A percentile compares a stretch with the other conserved stretches of the same genome.
Evolutionary conservation across 2,888 invertebrate species (phyloP).

Genomic region (Hirudinaria manillensis): DNA sequence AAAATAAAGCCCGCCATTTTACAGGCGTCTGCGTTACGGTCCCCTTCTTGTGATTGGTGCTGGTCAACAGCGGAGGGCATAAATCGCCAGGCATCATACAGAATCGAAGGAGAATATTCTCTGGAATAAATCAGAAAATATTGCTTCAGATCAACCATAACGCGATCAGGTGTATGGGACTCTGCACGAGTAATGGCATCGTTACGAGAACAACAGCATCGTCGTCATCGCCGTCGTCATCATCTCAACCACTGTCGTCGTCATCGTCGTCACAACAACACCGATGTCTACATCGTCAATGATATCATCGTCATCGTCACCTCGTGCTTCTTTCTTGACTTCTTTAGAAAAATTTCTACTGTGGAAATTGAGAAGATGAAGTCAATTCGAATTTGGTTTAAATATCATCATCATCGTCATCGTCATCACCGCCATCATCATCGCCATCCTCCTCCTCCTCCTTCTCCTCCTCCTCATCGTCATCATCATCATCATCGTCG

Average conservation of each 20-base stretch:
- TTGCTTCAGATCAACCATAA: conserved; percentile 21
- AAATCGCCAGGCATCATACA: conserved; percentile 22
- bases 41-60: background rate
- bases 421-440: too few relatives aligned
- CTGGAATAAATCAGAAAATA: conserved; percentile 18
- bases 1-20: background rate
- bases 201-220: conserved; percentile 15
- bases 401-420: too few relatives aligned
- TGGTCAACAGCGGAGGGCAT: background rate
- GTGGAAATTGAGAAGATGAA: too few relatives aligned
- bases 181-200: background rate
- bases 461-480: too few relatives aligned
- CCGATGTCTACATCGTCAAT: background rate
- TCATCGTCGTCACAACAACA: conserved; percentile 5
- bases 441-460: too few relatives aligned
- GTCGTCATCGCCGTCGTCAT: conserved; percentile 12
- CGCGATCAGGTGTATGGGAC: conserved; percentile 20
- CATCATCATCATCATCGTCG: too few relatives aligned
- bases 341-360: too few relatives aligned
- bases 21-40: background rate
- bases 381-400: too few relatives aligned
- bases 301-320: background rate
- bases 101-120: conserved; percentile 15
- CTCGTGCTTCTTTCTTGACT: background rate
- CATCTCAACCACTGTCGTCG: background rate